phyloP scores from a whole-genome alignment of 2,797 vertebrate species.

The Pagetopsis macropterus region DNA sequence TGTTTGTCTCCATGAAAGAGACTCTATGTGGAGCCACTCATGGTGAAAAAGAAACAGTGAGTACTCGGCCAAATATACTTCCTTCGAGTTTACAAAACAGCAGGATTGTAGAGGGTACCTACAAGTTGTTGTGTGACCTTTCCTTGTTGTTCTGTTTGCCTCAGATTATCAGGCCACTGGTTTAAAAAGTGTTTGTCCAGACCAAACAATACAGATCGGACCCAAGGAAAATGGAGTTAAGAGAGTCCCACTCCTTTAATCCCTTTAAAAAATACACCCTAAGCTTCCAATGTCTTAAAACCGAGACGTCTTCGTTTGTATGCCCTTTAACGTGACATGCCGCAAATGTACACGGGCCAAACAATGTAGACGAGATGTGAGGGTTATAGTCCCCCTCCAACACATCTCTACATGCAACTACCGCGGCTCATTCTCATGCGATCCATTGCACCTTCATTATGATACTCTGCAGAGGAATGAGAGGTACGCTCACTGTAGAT shows the following conservation, averaged over 20 bases:
- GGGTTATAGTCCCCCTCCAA: neutral
- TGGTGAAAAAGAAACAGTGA: constrained; percentile 2
- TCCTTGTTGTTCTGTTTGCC: constrained; percentile 18
- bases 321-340: neutral
- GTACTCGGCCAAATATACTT: constrained; percentile 17
- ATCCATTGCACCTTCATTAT: constrained; percentile 47
- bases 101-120: constrained; percentile 9
- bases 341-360: neutral
- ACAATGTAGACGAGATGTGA: neutral
- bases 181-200: neutral
- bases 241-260: neutral
- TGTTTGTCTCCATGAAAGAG: constrained; percentile 26
- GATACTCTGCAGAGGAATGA: constrained; percentile 48
- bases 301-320: neutral
- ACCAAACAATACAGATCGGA: neutral
- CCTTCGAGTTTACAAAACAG: constrained; percentile 25
- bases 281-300: neutral
- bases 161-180: constrained; percentile 1
- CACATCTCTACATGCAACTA: neutral
- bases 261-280: neutral
- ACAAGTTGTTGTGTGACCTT: constrained; percentile 2
- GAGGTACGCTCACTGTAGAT: constrained; percentile 40
- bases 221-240: neutral
- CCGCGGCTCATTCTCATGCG: constrained; percentile 45
- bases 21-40: constrained; percentile 17